Percentiles rank a stretch among this genome's conserved stretches.
Evolutionary conservation across 2,888 invertebrate genomes (phyloP).

Genomic region (Lasioglossum figueresi): DNA sequence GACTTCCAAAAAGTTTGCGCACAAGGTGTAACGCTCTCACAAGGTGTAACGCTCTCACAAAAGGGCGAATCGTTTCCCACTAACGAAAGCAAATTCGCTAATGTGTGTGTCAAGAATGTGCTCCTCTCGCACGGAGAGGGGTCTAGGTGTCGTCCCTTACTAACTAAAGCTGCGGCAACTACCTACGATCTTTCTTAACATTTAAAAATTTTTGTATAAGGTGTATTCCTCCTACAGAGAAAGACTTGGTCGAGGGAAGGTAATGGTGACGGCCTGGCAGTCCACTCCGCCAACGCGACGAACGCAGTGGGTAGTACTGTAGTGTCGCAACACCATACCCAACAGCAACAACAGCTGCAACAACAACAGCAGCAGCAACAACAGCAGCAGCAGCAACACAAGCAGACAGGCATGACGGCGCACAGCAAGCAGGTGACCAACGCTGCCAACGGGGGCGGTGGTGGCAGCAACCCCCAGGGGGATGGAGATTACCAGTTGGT

Average conservation of each 20-base stretch:
- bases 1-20: background rate
- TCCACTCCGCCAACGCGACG: slow-evolving; percentile 81
- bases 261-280: slow-evolving; percentile 86
- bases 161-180: slow-evolving; percentile 20
- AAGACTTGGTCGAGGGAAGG: slow-evolving; percentile 88
- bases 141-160: slow-evolving; percentile 8
- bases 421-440: slow-evolving; percentile 93
- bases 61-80: background rate
- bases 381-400: slow-evolving; percentile 84
- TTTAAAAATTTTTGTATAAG: slow-evolving; percentile 69
- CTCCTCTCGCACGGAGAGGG: background rate
- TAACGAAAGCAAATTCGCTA: background rate
- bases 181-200: slow-evolving; percentile 54
- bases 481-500: slow-evolving; percentile 99
- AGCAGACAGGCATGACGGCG: slow-evolving; percentile 89
- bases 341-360: slow-evolving; percentile 82
- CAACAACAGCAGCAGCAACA: slow-evolving; percentile 84
- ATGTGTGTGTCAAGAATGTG: background rate
- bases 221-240: slow-evolving; percentile 84
- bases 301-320: slow-evolving; percentile 85
- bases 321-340: slow-evolving; percentile 81
- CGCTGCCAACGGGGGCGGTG: slow-evolving; percentile 87
- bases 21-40: background rate
- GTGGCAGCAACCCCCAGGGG: slow-evolving; percentile 86
- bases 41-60: background rate